Evolutionary conservation across 2,888 invertebrate genomes (phyloP).

Genomic region (Cantharis nigra): DNA sequence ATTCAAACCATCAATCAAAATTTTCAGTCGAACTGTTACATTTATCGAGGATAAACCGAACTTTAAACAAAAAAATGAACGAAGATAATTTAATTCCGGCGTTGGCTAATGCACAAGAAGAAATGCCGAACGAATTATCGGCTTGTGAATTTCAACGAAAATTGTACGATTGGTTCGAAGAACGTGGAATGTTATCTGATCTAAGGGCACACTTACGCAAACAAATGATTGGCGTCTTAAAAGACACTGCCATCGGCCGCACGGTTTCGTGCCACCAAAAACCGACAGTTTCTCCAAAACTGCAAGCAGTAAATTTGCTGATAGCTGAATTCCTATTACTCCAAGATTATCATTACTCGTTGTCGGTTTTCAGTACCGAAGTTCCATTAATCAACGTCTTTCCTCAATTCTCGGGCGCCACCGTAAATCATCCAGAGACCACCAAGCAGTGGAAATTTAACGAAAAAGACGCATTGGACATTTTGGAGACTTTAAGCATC

Average conservation of each 20-base stretch:
- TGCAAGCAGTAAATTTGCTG: conserved; percentile 65
- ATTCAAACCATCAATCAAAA: conserved; percentile 18
- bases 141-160: conserved; percentile 63
- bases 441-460: conserved; percentile 50
- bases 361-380: conserved; percentile 66
- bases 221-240: conserved; percentile 63
- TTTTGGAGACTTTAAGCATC: conserved; percentile 52
- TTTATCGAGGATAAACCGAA: not conserved
- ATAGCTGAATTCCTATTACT: conserved; percentile 65
- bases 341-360: conserved; percentile 62
- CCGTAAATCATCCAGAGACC: conserved; percentile 20
- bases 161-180: conserved; percentile 63
- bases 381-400: conserved; percentile 61
- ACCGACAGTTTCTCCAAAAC: conserved; percentile 58
- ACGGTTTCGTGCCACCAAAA: conserved; percentile 43
- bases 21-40: conserved; percentile 4
- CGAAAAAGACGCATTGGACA: conserved; percentile 58
- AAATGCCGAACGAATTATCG: conserved; percentile 40
- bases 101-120: conserved; percentile 24
- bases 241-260: conserved; percentile 55
- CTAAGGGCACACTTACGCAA: conserved; percentile 63
- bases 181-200: conserved; percentile 64
- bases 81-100: conserved; percentile 40
- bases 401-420: conserved; percentile 54
- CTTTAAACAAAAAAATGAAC: conserved; percentile 2